Conservation (phyloP, 2,797 vertebrate species). For the Melanotaenia maccullochi region DNA sequence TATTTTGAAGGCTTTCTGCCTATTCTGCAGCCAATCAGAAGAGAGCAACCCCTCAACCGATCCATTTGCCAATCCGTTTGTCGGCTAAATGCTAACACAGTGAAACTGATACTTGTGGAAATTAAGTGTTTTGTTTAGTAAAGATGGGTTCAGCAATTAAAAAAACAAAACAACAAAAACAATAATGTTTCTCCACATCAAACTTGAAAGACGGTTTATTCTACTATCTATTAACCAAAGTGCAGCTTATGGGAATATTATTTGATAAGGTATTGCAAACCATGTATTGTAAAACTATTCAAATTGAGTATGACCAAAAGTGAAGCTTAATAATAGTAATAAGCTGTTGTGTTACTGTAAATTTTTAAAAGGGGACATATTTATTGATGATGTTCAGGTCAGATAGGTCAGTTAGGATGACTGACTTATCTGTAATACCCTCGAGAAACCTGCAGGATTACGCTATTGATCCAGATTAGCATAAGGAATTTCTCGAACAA, state of each 20-base stretch:
- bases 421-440: conserved; percentile 11
- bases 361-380: conserved; percentile 13
- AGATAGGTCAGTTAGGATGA: conserved; percentile 12
- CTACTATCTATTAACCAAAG: not conserved
- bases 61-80: not conserved
- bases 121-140: not conserved
- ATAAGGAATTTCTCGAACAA: conserved; percentile 24
- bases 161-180: not conserved
- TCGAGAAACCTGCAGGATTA: conserved; percentile 25
- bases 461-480: conserved; percentile 16
- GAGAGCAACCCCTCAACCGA: no score
- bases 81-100: not conserved
- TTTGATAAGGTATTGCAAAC: not conserved
- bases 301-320: not conserved
- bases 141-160: not conserved
- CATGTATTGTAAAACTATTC: not conserved
- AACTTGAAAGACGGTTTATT: no score
- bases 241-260: not conserved
- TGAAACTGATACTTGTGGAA: not conserved
- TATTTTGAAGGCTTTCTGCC: no score
- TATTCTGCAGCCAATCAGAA: not conserved
- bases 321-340: not conserved
- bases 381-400: conserved; percentile 10
- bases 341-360: not conserved
- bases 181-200: no score